phyloP scores from a whole-genome alignment of 64 coral and sea anemone species.

The Actinia equina region DNA sequence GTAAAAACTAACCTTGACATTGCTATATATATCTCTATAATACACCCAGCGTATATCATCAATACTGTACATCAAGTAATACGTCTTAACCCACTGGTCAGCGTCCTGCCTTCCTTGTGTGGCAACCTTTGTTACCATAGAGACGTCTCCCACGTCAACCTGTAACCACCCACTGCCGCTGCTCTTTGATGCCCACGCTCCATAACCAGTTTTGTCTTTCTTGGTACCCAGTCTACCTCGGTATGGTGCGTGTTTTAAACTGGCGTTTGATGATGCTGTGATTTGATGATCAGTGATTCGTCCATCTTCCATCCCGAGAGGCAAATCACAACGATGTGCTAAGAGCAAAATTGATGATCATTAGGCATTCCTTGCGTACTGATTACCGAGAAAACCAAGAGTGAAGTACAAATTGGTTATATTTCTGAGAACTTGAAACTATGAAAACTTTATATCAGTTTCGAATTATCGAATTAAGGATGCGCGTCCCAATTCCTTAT shows the following conservation, averaged over 20 bases:
- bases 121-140: constrained; percentile 11
- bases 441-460: too few species aligned
- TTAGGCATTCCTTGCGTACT: background rate
- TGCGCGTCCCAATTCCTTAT: too few species aligned
- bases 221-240: background rate
- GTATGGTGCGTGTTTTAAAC: background rate
- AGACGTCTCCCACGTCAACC: background rate
- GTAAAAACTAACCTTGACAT: background rate
- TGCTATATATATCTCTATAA: background rate
- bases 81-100: constrained; percentile 23
- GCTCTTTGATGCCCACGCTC: constrained; percentile 2
- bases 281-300: constrained; percentile 17
- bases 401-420: too few species aligned
- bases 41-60: background rate
- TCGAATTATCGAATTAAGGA: too few species aligned
- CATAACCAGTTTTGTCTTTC: background rate
- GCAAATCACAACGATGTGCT: background rate
- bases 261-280: background rate
- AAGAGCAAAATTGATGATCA: background rate
- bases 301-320: constrained; percentile 21
- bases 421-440: too few species aligned
- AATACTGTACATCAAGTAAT: background rate
- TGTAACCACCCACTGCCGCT: constrained; percentile 24
- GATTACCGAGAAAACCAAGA: background rate
- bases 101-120: constrained; percentile 29